phyloP scores from a whole-genome alignment of 2,797 vertebrate species.

The Brachymystax lenok region DNA sequence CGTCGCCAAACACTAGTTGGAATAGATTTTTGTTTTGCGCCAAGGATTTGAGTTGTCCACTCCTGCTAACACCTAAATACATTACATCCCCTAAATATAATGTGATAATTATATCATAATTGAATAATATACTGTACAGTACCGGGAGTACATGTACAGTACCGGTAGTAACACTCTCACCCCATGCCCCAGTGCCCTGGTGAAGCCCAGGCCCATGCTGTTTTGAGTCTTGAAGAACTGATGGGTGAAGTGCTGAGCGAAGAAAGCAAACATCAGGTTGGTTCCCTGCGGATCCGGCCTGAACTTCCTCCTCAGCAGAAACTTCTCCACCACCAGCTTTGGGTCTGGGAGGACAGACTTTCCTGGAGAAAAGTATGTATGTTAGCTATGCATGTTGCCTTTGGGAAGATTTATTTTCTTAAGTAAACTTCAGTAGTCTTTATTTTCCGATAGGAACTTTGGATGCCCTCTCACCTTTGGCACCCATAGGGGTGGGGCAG shows the following conservation, averaged over 20 bases:
- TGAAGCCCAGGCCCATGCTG: constrained; percentile 82
- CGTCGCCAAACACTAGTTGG: no score
- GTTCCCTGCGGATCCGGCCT: constrained; percentile 84
- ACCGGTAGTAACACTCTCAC: constrained; percentile 70
- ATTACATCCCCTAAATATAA: not conserved
- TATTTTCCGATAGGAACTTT: not conserved
- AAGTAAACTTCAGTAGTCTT: not conserved
- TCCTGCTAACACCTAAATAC: not conserved
- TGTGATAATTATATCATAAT: no score
- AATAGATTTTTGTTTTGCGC: no score
- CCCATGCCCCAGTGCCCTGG: constrained; percentile 88
- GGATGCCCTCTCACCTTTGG: constrained; percentile 79
- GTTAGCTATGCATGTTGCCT: not conserved
- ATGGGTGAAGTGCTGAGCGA: constrained; percentile 97
- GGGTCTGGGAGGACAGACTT: constrained; percentile 83
- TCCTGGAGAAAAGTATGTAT: constrained; percentile 69
- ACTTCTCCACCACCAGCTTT: constrained; percentile 73
- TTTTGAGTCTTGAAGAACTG: constrained; percentile 93
- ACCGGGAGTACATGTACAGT: not conserved
- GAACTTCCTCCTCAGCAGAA: constrained; percentile 83
- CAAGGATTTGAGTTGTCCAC: not conserved
- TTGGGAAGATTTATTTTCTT: not conserved
- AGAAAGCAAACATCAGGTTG: constrained; percentile 96
- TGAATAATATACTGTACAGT: no score
- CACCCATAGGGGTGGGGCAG: constrained; percentile 90